Percentiles rank a stretch among this genome's conserved stretches.
Conservation (phyloP, 1,140 invertebrate species). For the Augochlora pura region DNA sequence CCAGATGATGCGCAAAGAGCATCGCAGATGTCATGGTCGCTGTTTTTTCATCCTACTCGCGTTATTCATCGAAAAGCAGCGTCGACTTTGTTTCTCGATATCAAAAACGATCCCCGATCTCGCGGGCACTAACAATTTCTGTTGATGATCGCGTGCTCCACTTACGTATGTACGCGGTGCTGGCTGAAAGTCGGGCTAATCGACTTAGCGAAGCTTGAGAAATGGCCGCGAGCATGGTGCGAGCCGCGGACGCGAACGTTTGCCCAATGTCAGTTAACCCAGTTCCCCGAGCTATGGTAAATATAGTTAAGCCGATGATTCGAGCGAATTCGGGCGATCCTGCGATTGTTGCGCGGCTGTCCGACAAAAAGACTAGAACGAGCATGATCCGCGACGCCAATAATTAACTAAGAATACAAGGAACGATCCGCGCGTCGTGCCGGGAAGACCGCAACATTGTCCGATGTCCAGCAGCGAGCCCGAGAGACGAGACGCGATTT, state of each 20-base stretch:
- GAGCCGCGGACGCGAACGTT: slow-evolving; percentile 9
- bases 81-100: background rate
- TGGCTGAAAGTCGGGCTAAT: slow-evolving; percentile 32
- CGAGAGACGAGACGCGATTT: background rate
- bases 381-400: too few species aligned
- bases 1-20: too few species aligned
- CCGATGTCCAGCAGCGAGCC: background rate
- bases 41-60: slow-evolving; percentile 1
- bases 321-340: background rate
- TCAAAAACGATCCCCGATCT: background rate
- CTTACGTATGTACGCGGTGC: background rate
- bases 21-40: background rate
- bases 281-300: slow-evolving; percentile 33
- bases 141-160: slow-evolving; percentile 8
- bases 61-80: slow-evolving; percentile 13
- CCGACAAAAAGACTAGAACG: background rate
- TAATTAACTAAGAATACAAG: too few species aligned
- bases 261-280: slow-evolving; percentile 36
- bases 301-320: slow-evolving; percentile 19
- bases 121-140: background rate
- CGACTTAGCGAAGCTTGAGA: slow-evolving; percentile 28
- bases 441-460: too few species aligned
- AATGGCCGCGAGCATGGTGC: slow-evolving; percentile 12
- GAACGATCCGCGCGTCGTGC: too few species aligned
- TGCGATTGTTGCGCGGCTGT: background rate